Conservation (phyloP, 2,797 vertebrate species). For the Rachycentron canadum region DNA sequence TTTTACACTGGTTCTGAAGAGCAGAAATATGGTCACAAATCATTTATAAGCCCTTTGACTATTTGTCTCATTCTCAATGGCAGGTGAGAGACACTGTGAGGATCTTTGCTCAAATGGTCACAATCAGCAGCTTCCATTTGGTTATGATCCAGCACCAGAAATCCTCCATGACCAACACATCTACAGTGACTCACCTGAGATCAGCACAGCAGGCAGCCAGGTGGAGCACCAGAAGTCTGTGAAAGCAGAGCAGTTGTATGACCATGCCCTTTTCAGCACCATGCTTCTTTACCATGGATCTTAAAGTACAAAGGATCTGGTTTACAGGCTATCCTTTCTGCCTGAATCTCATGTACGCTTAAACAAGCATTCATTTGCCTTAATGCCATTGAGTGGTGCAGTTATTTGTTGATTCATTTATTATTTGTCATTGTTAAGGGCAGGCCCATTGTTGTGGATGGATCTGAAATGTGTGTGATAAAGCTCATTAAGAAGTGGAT, state of each 20-base stretch:
- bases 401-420: constrained; percentile 17
- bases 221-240: constrained; percentile 92
- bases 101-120: constrained; percentile 87
- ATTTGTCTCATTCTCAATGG: constrained; percentile 86
- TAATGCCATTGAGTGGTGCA: constrained; percentile 62
- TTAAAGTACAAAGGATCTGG: constrained; percentile 71
- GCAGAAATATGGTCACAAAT: constrained; percentile 19
- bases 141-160: constrained; percentile 80
- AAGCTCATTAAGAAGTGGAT: constrained; percentile 5
- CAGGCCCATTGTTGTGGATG: constrained; percentile 38
- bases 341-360: constrained; percentile 41
- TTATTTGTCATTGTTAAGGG: constrained; percentile 41
- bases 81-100: constrained; percentile 89
- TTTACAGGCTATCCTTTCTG: constrained; percentile 15
- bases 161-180: constrained; percentile 84
- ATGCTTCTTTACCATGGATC: constrained; percentile 94
- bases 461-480: constrained; percentile 17
- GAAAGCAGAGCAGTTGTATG: constrained; percentile 89
- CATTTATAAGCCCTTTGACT: constrained; percentile 41
- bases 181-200: constrained; percentile 90
- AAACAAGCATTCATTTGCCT: constrained; percentile 67
- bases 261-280: constrained; percentile 89
- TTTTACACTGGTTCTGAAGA: not conserved
- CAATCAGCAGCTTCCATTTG: constrained; percentile 78
- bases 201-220: constrained; percentile 88